Evolutionary conservation across 2,888 invertebrate species (phyloP).

Genomic region (Pemphredon lugubris): DNA sequence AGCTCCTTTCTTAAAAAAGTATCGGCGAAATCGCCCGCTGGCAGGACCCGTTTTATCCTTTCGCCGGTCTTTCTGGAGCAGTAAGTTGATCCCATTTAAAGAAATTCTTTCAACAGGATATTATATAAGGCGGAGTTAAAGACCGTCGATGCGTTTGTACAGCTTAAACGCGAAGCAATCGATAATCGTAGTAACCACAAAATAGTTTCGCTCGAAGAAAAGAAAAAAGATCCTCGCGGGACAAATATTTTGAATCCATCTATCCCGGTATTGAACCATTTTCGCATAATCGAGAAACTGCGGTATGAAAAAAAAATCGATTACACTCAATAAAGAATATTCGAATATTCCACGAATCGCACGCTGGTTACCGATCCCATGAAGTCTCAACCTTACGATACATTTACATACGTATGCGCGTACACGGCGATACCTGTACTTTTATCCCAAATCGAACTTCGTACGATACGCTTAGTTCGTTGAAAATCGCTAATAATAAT

Average conservation of each 20-base stretch:
- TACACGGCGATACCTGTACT: not conserved
- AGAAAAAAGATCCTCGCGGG: too few relatives aligned
- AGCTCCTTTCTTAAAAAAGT: constrained; percentile 47
- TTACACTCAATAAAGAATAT: not conserved
- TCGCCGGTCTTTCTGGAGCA: constrained; percentile 49
- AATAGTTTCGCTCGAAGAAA: too few relatives aligned
- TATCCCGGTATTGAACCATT: too few relatives aligned
- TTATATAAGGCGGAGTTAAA: constrained; percentile 11
- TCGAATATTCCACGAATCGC: not conserved
- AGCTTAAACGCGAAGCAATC: too few relatives aligned
- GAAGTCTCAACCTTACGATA: not conserved
- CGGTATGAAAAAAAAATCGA: too few relatives aligned
- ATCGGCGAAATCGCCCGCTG: constrained; percentile 55
- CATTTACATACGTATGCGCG: not conserved
- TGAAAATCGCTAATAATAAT: too few relatives aligned
- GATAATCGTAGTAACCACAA: too few relatives aligned
- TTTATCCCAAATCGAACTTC: too few relatives aligned
- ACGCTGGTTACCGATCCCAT: not conserved
- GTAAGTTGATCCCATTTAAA: constrained; percentile 43
- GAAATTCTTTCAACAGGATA: constrained; percentile 15
- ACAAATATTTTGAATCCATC: too few relatives aligned
- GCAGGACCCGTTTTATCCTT: constrained; percentile 37
- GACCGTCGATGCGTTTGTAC: too few relatives aligned
- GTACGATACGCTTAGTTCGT: too few relatives aligned
- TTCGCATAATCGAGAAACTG: too few relatives aligned